Evolutionary conservation across 2,797 vertebrate genomes (phyloP).

Genomic region (Onychomys torridus): DNA sequence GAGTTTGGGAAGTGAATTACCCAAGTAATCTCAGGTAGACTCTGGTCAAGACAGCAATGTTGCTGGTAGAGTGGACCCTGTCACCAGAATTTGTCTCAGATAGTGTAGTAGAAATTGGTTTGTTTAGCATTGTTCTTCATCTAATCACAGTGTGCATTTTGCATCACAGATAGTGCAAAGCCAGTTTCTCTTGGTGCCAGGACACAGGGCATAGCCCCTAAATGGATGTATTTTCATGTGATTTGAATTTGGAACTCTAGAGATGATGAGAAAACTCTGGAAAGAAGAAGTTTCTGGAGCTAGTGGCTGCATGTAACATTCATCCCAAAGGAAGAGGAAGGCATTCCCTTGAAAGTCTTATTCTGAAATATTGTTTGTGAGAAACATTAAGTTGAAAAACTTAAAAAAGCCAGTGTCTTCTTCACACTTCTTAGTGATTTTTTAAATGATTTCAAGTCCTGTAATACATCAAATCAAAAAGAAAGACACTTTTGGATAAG

Average conservation of each 20-base stretch:
- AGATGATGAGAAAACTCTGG: neutral
- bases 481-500: neutral
- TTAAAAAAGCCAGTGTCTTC: neutral
- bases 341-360: neutral
- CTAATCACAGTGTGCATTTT: neutral
- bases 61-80: neutral
- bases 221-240: neutral
- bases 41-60: neutral
- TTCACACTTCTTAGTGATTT: neutral
- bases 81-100: neutral
- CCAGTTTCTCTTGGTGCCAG: neutral
- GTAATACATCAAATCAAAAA: neutral
- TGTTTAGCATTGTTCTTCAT: neutral
- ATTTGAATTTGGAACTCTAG: constrained; percentile 1
- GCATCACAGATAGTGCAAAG: neutral
- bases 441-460: constrained; percentile 2
- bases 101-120: neutral
- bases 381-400: neutral
- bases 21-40: neutral
- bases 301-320: neutral
- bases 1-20: neutral
- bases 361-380: neutral
- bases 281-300: neutral
- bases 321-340: neutral
- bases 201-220: neutral